A percentile compares a stretch with the other conserved stretches of the same genome.
These are phyloP conservation scores for Oreotragus oreotragus DNA, from an alignment of 2,113 vertebrate genomes.

Conservation along the genomic window DNA sequence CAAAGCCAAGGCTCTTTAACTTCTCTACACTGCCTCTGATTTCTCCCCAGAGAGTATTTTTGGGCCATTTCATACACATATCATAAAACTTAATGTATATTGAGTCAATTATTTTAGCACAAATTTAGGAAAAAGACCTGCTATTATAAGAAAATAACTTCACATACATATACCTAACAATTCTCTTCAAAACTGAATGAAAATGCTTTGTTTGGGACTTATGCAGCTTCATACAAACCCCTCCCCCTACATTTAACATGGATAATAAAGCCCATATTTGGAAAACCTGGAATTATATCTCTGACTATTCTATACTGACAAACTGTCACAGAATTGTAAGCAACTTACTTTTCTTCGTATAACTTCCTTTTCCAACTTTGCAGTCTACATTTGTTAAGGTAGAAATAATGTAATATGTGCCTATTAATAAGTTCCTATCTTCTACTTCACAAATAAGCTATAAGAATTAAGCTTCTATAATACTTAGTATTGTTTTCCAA, in stretches of 20 bases:
- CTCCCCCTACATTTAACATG: not conserved
- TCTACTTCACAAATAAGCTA: constrained; percentile 5
- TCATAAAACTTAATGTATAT: not conserved
- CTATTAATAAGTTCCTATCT: not conserved
- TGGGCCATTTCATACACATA: not conserved
- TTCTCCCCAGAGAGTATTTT: not conserved
- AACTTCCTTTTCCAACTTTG: not conserved
- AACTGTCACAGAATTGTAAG: not conserved
- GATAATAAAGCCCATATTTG: not conserved
- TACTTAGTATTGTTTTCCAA: constrained; percentile 24
- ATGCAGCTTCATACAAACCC: not conserved
- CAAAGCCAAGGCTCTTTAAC: not conserved
- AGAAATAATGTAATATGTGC: not conserved
- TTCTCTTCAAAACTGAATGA: constrained; percentile 17
- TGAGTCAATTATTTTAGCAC: not conserved
- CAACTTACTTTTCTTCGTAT: constrained; percentile 21
- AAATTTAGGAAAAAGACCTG: not conserved
- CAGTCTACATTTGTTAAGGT: not conserved
- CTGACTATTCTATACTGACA: not conserved
- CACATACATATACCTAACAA: not conserved
- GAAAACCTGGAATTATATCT: not conserved
- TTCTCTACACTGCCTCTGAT: not conserved
- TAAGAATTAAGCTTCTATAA: constrained; percentile 12
- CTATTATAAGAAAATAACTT: constrained; percentile 15
- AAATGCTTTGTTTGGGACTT: not conserved